phyloP scores from a whole-genome alignment of 1,140 invertebrate genomes.

The Heliconius hermathena region DNA sequence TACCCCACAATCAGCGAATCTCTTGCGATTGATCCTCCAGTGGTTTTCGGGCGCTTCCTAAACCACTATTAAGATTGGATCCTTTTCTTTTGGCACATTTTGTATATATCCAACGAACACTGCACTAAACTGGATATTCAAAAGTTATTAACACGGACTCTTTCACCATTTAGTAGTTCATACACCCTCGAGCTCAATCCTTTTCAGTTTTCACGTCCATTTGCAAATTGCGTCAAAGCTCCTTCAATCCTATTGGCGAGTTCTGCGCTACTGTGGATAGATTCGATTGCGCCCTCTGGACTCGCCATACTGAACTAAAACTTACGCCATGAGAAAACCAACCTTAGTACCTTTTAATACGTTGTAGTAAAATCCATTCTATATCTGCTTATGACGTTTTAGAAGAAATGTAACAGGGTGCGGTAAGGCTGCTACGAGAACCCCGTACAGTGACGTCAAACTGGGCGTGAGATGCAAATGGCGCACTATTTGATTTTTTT shows the following conservation, averaged over 20 bases:
- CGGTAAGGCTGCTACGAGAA: conserved; percentile 72
- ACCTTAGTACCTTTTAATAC: conserved; percentile 36
- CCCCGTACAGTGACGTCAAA: conserved; percentile 80
- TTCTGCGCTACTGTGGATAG: conserved; percentile 68
- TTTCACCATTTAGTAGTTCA: conserved; percentile 78
- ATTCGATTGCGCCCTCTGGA: conserved; percentile 58
- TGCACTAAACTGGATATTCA: conserved; percentile 74
- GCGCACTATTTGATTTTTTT: conserved; percentile 54
- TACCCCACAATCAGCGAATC: conserved; percentile 80
- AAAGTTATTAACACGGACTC: conserved; percentile 74
- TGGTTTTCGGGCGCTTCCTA: conserved; percentile 73
- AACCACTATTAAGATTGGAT: conserved; percentile 81
- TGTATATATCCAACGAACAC: conserved; percentile 70
- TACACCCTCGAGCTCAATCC: conserved; percentile 78
- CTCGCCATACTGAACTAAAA: conserved; percentile 51
- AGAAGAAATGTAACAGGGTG: conserved; percentile 64
- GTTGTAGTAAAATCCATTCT: conserved; percentile 25
- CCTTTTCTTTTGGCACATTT: conserved; percentile 81
- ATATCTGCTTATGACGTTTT: conserved; percentile 53
- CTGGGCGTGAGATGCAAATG: conserved; percentile 75
- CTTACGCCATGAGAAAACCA: conserved; percentile 43
- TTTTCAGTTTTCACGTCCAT: conserved; percentile 82
- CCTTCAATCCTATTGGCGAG: conserved; percentile 72
- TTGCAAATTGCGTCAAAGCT: conserved; percentile 82
- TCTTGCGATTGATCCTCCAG: conserved; percentile 70